A percentile compares a stretch with the other conserved stretches of the same genome.
phyloP scores from a whole-genome alignment of 2,797 vertebrate species.

The Spinus pinus region DNA sequence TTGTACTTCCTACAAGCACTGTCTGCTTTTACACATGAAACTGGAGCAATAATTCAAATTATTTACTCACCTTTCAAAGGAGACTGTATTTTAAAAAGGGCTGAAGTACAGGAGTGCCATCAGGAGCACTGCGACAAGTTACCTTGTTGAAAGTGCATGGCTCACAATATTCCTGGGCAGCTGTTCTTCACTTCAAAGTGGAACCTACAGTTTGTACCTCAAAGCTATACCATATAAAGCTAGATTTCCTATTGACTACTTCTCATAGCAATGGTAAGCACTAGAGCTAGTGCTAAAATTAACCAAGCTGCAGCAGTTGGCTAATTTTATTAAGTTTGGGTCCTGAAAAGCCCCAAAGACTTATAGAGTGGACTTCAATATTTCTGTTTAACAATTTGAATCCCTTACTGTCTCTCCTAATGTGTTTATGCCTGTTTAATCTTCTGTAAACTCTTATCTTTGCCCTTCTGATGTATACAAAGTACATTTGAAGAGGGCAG shows the following conservation, averaged over 20 bases:
- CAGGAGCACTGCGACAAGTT: neutral
- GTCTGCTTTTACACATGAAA: neutral
- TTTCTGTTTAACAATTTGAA: conserved; percentile 57
- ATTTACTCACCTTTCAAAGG: neutral
- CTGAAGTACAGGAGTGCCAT: neutral
- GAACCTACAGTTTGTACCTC: neutral
- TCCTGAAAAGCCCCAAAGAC: conserved; percentile 39
- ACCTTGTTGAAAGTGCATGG: neutral
- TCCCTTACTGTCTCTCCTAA: conserved; percentile 45
- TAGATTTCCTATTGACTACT: conserved; percentile 24
- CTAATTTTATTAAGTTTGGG: conserved; percentile 49
- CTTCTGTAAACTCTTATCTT: conserved; percentile 45
- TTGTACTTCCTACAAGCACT: neutral
- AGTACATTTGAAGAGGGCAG: neutral
- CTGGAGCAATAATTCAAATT: neutral
- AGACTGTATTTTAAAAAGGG: neutral
- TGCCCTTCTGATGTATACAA: conserved; percentile 14
- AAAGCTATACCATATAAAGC: neutral
- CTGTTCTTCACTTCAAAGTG: neutral
- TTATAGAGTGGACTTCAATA: conserved; percentile 42
- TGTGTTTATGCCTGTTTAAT: conserved; percentile 45
- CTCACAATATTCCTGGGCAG: neutral
- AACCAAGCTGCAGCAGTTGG: conserved; percentile 7
- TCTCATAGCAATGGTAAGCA: conserved; percentile 1
- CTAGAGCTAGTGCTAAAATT: neutral